Conservation (phyloP, 2,888 invertebrate species). For the Poecilobothrus nobilitatus region DNA sequence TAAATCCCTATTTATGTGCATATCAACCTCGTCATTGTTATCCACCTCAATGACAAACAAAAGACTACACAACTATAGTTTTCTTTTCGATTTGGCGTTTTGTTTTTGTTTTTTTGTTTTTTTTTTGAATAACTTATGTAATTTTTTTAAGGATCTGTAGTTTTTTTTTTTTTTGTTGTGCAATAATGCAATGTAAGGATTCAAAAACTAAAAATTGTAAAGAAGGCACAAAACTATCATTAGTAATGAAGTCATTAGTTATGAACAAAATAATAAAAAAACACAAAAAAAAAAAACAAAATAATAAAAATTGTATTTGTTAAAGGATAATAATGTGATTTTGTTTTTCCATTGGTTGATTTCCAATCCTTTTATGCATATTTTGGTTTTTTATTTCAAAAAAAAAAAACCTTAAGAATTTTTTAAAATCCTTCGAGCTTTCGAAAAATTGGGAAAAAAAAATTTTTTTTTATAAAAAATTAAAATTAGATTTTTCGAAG, state of each 20-base stretch:
- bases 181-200: background rate
- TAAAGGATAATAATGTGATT: background rate
- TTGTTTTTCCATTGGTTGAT: background rate
- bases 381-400: too few relatives aligned
- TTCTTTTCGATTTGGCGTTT: background rate
- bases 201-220: background rate
- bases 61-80: background rate
- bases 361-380: too few relatives aligned
- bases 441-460: too few relatives aligned
- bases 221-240: background rate
- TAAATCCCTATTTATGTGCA: background rate
- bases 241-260: background rate
- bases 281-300: background rate
- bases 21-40: constrained; percentile 3
- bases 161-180: background rate
- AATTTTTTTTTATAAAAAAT: too few relatives aligned
- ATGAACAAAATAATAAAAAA: background rate
- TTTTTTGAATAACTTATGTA: background rate
- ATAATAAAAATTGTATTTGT: background rate
- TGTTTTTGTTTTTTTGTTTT: background rate
- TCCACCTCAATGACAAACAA: constrained; percentile 1
- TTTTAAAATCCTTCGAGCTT: too few relatives aligned
- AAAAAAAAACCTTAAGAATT: too few relatives aligned
- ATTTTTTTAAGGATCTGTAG: background rate
- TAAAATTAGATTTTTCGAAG: too few relatives aligned